Conservation (phyloP, 2,888 invertebrate genomes). For the Eretmocerus hayati region DNA sequence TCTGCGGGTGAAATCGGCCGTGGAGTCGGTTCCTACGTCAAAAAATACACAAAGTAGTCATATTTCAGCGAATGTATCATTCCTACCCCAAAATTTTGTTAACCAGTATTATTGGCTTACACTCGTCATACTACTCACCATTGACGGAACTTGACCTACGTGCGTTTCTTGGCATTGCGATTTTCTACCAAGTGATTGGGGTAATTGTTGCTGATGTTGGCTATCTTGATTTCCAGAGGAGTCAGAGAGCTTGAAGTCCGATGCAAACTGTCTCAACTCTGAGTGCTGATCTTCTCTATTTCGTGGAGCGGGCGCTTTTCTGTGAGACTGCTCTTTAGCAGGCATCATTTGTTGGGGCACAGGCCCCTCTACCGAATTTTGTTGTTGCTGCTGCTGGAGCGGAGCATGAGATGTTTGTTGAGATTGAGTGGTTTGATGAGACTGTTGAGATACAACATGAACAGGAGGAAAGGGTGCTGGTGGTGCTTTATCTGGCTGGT, state of each 20-base stretch:
- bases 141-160: slow-evolving; percentile 22
- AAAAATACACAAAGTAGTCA: too few relatives aligned
- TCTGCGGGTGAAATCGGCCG: too few relatives aligned
- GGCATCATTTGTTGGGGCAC: slow-evolving; percentile 4
- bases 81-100: too few relatives aligned
- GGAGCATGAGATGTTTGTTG: background rate
- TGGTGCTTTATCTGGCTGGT: slow-evolving; percentile 40
- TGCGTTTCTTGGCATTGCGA: slow-evolving; percentile 27
- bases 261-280: slow-evolving; percentile 71
- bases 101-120: too few relatives aligned
- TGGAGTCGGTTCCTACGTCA: too few relatives aligned
- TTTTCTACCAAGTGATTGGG: slow-evolving; percentile 18
- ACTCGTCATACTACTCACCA: slow-evolving; percentile 16
- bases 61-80: too few relatives aligned
- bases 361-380: slow-evolving; percentile 2
- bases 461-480: slow-evolving; percentile 44
- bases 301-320: slow-evolving; percentile 34
- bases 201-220: slow-evolving; percentile 24
- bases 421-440: slow-evolving; percentile 26
- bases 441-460: slow-evolving; percentile 35
- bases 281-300: slow-evolving; percentile 41
- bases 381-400: background rate
- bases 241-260: slow-evolving; percentile 68
- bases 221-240: slow-evolving; percentile 19
- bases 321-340: slow-evolving; percentile 16